Percentiles rank a stretch among this genome's conserved stretches.
Evolutionary conservation across 1,140 invertebrate genomes (phyloP).

Genomic region (Diabrotica undecimpunctata): DNA sequence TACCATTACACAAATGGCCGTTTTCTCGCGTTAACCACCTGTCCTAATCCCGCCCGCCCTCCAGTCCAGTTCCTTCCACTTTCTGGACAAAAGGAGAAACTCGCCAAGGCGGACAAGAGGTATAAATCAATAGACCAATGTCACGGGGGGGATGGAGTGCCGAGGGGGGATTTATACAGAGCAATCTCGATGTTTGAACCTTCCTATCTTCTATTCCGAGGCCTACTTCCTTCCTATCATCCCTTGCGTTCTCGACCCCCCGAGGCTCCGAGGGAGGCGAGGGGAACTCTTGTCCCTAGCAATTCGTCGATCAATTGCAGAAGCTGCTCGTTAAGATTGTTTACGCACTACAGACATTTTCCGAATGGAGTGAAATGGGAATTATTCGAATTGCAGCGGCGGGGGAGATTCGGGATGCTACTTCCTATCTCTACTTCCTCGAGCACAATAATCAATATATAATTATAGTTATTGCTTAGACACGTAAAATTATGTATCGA

Average conservation of each 20-base stretch:
- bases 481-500: no score
- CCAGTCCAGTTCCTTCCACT: constrained; percentile 1
- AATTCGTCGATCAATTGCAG: constrained; percentile 33
- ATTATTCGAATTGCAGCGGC: background rate
- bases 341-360: constrained; percentile 32
- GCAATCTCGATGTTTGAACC: constrained; percentile 32
- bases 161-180: constrained; percentile 23
- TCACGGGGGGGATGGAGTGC: constrained; percentile 12
- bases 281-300: constrained; percentile 18
- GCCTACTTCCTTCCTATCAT: constrained; percentile 21
- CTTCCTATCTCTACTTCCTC: no score
- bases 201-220: constrained; percentile 13
- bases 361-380: constrained; percentile 26
- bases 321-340: constrained; percentile 34
- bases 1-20: background rate
- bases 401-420: background rate
- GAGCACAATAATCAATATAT: no score
- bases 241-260: constrained; percentile 7
- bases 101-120: constrained; percentile 23
- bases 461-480: no score
- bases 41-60: constrained; percentile 4
- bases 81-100: constrained; percentile 21
- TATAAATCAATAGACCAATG: constrained; percentile 36
- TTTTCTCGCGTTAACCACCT: constrained; percentile 12
- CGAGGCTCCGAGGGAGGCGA: background rate